phyloP scores from a whole-genome alignment of 2,888 invertebrate species.

The Eulithis prunata region DNA sequence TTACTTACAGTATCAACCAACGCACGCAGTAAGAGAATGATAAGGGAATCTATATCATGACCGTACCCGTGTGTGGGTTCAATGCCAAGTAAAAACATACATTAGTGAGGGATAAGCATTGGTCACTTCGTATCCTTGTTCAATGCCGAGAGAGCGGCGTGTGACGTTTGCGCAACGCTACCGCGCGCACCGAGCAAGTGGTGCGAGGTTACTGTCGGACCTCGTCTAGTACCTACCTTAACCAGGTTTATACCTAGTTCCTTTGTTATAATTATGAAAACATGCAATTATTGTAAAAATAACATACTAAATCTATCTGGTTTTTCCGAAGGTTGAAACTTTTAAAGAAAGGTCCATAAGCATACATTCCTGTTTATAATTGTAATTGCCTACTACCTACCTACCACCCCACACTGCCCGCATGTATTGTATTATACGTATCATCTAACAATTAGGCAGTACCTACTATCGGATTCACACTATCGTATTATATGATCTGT shows the following conservation, averaged over 20 bases:
- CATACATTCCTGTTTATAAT: no score
- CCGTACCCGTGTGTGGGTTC: conserved; percentile 12
- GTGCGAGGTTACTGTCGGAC: conserved; percentile 78
- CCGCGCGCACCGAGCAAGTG: conserved; percentile 61
- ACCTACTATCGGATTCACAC: no score
- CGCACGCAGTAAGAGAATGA: no score
- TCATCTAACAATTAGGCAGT: no score
- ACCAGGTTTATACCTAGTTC: conserved; percentile 18
- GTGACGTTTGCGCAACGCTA: conserved; percentile 56
- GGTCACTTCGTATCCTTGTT: conserved; percentile 57
- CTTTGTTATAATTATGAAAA: conserved; percentile 14
- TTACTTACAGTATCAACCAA: no score
- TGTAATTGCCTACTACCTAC: no score
- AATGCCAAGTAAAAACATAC: conserved; percentile 32
- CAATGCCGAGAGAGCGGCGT: conserved; percentile 81
- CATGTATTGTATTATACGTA: no score
- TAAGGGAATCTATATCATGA: no score
- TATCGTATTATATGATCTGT: no score
- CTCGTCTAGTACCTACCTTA: conserved; percentile 50
- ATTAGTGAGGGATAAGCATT: conserved; percentile 30
- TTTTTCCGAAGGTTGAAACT: neutral
- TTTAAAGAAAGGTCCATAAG: no score
- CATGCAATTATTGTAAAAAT: neutral
- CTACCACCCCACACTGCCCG: no score
- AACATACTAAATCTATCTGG: neutral